Percentiles rank a stretch among this genome's conserved stretches.
Evolutionary conservation across 2,888 invertebrate species (phyloP).

Genomic region (Antheraea assamensis): DNA sequence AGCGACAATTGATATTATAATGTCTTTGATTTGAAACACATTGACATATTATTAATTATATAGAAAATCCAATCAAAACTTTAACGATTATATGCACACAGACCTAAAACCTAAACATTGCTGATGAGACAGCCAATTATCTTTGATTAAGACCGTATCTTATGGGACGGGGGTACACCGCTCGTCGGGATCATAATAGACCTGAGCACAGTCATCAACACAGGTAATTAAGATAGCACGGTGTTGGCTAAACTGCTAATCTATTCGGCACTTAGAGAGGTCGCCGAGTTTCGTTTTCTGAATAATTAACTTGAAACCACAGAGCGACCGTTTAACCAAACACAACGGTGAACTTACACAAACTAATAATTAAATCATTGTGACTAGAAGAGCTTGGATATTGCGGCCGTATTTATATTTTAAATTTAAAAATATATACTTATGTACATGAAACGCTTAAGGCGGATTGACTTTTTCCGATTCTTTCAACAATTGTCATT

Average conservation of each 20-base stretch:
- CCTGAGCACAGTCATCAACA: slow-evolving; percentile 21
- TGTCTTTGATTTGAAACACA: neutral
- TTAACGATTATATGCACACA: neutral
- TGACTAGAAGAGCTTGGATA: neutral
- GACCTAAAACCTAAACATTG: neutral
- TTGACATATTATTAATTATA: neutral
- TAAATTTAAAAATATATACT: no score
- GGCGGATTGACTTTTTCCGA: no score
- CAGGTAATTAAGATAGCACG: slow-evolving; percentile 24
- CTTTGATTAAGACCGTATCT: slow-evolving; percentile 9
- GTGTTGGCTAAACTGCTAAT: slow-evolving; percentile 12
- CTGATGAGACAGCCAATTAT: slow-evolving; percentile 1
- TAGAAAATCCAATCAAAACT: slow-evolving; percentile 4
- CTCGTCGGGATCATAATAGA: slow-evolving; percentile 17
- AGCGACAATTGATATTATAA: neutral
- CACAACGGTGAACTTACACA: neutral
- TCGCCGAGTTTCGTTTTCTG: slow-evolving; percentile 10
- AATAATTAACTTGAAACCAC: slow-evolving; percentile 8
- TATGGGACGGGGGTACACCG: slow-evolving; percentile 1
- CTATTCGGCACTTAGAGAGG: slow-evolving; percentile 13
- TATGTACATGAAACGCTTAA: no score
- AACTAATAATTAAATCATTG: slow-evolving; percentile 1
- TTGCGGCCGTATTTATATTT: neutral
- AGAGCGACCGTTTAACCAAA: slow-evolving; percentile 7
- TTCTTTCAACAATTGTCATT: no score